phyloP scores from a whole-genome alignment of 2,113 vertebrate genomes.

The Origma solitaria region DNA sequence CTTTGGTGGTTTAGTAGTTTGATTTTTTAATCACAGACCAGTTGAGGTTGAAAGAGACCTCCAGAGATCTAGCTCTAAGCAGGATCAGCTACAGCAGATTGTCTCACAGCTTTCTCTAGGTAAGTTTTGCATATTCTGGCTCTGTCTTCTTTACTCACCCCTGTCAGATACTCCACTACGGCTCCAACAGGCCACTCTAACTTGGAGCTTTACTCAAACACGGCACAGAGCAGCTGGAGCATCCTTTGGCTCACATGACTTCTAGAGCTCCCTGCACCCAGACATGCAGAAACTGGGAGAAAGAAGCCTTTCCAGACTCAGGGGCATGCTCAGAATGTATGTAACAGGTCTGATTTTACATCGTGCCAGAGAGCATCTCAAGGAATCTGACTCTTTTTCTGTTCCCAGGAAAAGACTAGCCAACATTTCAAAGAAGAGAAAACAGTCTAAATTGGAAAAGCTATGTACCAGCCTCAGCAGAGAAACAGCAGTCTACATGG shows the following conservation, averaged over 20 bases:
- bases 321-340: background rate
- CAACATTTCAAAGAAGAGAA: background rate
- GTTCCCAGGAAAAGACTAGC: background rate
- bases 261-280: background rate
- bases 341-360: background rate
- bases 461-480: background rate
- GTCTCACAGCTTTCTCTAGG: background rate
- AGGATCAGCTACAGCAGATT: background rate
- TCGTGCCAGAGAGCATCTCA: background rate
- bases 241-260: background rate
- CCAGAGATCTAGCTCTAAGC: background rate
- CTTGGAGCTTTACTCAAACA: background rate
- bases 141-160: background rate
- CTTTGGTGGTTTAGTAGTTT: background rate
- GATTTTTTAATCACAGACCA: background rate
- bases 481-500: background rate
- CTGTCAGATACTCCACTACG: background rate
- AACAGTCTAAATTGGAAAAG: background rate
- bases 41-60: background rate
- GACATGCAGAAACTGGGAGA: background rate
- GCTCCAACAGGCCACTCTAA: background rate
- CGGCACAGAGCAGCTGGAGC: background rate
- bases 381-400: background rate
- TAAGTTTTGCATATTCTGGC: background rate
- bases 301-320: background rate